These are phyloP conservation scores for Gastrophysa polygoni DNA, from an alignment of 2,888 invertebrate genomes.

Conservation along the genomic window DNA sequence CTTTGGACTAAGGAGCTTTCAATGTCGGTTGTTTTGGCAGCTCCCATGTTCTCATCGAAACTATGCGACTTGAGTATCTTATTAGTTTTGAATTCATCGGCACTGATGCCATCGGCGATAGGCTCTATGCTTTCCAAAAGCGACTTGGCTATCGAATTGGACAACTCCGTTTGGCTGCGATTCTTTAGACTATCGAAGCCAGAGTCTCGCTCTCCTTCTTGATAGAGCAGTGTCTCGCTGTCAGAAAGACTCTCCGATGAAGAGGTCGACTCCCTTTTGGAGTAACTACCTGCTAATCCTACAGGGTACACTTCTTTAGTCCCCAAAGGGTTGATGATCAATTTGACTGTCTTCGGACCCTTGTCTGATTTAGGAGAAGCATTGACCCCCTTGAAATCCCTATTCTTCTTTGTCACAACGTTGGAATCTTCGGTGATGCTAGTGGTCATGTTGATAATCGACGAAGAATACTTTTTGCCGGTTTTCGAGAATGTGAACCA, in stretches of 20 bases:
- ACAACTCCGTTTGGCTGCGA: constrained; percentile 42
- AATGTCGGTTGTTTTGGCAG: constrained; percentile 52
- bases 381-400: constrained; percentile 52
- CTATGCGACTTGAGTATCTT: constrained; percentile 54
- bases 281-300: constrained; percentile 55
- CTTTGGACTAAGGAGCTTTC: constrained; percentile 62
- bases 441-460: constrained; percentile 54
- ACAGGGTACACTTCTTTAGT: constrained; percentile 57
- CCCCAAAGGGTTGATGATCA: constrained; percentile 57
- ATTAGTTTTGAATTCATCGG: constrained; percentile 33
- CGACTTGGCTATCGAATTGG: constrained; percentile 29
- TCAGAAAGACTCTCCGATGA: constrained; percentile 53
- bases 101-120: constrained; percentile 54
- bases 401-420: constrained; percentile 55
- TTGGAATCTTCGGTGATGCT: constrained; percentile 54
- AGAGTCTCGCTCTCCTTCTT: constrained; percentile 48
- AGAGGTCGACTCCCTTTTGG: constrained; percentile 51
- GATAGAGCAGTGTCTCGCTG: constrained; percentile 48
- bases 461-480: constrained; percentile 49
- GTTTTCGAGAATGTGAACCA: constrained; percentile 56
- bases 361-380: constrained; percentile 45
- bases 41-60: constrained; percentile 55
- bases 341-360: constrained; percentile 52
- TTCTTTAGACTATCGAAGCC: constrained; percentile 51
- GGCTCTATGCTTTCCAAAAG: constrained; percentile 55